Evolutionary conservation across 2,888 invertebrate species (phyloP).

Genomic region (Pseudoips prasinana): DNA sequence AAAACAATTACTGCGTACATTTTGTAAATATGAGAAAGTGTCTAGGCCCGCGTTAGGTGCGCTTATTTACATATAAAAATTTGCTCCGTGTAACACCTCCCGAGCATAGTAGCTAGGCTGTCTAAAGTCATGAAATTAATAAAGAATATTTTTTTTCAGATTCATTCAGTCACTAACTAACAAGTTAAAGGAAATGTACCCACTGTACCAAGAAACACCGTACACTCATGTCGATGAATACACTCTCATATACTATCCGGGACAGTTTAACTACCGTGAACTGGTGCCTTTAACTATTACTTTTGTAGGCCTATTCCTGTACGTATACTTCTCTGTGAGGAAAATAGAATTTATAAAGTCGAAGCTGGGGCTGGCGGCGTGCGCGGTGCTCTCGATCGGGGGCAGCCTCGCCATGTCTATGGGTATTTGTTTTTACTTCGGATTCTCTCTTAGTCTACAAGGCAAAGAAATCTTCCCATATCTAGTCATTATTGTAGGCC

Average conservation of each 20-base stretch:
- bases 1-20: no score
- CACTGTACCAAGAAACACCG: conserved; percentile 83
- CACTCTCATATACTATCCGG: conserved; percentile 91
- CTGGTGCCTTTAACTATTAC: conserved; percentile 92
- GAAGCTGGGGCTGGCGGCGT: conserved; percentile 92
- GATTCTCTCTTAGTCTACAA: conserved; percentile 89
- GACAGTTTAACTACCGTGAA: conserved; percentile 92
- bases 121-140: no score
- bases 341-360: conserved; percentile 97
- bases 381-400: conserved; percentile 93
- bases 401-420: conserved; percentile 96
- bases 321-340: conserved; percentile 96
- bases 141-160: conserved; percentile 76
- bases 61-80: no score
- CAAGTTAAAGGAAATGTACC: conserved; percentile 87
- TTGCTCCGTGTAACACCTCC: no score
- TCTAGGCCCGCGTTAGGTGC: no score
- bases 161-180: conserved; percentile 88
- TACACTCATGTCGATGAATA: conserved; percentile 68
- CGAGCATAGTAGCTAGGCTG: no score
- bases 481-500: conserved; percentile 95
- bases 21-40: no score
- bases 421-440: conserved; percentile 93
- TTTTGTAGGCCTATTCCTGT: conserved; percentile 93
- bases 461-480: conserved; percentile 97